Base-by-base conservation (phyloP, 1,140 invertebrate genomes). In the Leptinotarsa defecta region DNA sequence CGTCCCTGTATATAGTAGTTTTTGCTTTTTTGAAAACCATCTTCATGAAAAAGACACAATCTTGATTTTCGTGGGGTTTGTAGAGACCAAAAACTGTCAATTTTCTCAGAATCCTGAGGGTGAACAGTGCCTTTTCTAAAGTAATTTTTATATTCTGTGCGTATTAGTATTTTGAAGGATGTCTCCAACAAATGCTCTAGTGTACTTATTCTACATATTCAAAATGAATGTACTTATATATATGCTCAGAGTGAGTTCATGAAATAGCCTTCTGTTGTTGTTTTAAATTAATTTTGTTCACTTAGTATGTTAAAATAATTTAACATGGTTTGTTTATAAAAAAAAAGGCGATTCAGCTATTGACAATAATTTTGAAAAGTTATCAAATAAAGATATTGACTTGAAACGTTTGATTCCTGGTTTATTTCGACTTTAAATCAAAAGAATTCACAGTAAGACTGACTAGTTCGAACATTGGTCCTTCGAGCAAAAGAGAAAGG, bases 101-200 rank as follows among this genome's bases (percentile, higher is more conserved):
- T 84, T 96, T 96, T 76, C 94, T 88, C 64, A 98, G 84, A 79
- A 96, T 94, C 84, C 93, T 92, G 61, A 96, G 86, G 63, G 91
- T 87, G 1, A 96, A 86, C 5, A 94, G 86, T 11, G 94, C 93
- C 78, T 94, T 94, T 80, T 95, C 94, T 81, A 97, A 83, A 71
- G 89, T 88, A 78, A 88, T 87, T 15, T 88, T 89, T 63, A 92
- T 89, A 68, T 89, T 79, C 75, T 89, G 86, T 0, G 24, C 3
- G 86, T 85, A 4, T 87, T 86, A 1, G 86, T 87, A 67, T 89
- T 88, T 74, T 90, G 89, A 77, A 88, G 88, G 57, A 91, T 87
- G 74, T 90, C 85, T 49, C 90, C 87, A 15, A 93, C 86, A 82
- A 93, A 94, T 8, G 87, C 82, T 77, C 92, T 88, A 0, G 91